A percentile compares a stretch with the other conserved stretches of the same genome.
Evolutionary conservation across 2,113 vertebrate genomes (phyloP).

Genomic region (Ptychochromis oligacanthus): DNA sequence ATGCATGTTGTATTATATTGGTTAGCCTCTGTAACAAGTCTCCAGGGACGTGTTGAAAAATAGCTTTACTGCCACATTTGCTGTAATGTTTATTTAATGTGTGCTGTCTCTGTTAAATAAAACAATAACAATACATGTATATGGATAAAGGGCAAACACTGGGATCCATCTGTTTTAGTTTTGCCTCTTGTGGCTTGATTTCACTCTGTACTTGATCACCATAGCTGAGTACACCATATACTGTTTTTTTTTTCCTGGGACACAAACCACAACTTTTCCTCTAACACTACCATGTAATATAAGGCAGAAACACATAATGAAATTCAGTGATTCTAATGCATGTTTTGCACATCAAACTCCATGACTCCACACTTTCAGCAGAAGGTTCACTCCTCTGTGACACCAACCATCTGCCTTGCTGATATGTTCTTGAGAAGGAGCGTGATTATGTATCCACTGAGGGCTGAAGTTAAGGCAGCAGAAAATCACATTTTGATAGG

Average conservation of each 20-base stretch:
- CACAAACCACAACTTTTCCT: neutral
- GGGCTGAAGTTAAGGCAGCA: neutral
- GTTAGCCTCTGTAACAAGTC: neutral
- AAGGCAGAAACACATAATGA: neutral
- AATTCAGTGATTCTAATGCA: neutral
- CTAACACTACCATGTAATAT: no score
- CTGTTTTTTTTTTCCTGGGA: neutral
- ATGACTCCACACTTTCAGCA: neutral
- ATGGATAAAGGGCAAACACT: neutral
- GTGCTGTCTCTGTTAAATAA: neutral
- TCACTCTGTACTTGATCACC: neutral
- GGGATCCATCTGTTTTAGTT: neutral
- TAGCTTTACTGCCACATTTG: neutral
- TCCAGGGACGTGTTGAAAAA: slow-evolving; percentile 4
- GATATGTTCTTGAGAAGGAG: slow-evolving; percentile 21
- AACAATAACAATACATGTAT: neutral
- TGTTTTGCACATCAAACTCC: neutral
- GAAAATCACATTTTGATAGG: neutral
- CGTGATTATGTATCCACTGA: neutral
- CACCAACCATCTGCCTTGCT: slow-evolving; percentile 30
- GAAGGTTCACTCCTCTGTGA: slow-evolving; percentile 12
- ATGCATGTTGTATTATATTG: neutral
- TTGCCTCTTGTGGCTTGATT: neutral
- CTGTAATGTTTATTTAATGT: slow-evolving; percentile 14
- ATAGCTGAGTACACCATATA: neutral